These are phyloP conservation scores for Bugulina stolonifera DNA, from an alignment of 2,888 invertebrate species.

Conservation along the genomic window DNA sequence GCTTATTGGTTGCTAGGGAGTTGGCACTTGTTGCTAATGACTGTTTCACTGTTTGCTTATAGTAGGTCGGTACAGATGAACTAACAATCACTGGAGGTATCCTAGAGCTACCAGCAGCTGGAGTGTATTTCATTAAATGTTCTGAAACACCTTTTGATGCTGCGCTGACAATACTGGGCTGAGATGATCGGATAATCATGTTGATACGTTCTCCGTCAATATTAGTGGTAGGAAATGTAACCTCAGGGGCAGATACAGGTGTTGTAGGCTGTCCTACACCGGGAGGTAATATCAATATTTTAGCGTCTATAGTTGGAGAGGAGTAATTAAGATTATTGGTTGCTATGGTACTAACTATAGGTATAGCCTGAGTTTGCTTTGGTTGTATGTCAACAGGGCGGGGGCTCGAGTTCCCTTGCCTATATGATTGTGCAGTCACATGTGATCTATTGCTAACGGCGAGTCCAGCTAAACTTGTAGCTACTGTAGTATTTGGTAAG, in stretches of 20 bases:
- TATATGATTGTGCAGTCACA: neutral
- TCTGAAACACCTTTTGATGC: no score
- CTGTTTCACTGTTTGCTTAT: no score
- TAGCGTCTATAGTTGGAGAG: slow-evolving; percentile 1
- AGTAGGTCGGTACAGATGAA: no score
- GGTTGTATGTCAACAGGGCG: neutral
- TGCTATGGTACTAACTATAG: neutral
- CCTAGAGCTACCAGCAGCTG: no score
- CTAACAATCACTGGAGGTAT: no score
- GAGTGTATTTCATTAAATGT: no score
- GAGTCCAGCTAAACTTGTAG: neutral
- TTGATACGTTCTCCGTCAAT: neutral
- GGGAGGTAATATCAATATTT: slow-evolving; percentile 12
- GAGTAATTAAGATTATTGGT: neutral
- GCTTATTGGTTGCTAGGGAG: no score
- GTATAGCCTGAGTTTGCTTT: neutral
- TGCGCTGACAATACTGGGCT: no score
- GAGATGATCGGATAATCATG: neutral
- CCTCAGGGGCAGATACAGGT: neutral
- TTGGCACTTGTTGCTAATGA: no score
- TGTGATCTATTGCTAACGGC: neutral
- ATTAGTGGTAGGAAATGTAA: neutral
- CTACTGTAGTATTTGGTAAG: neutral
- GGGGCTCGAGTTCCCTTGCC: neutral
- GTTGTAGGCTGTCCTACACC: slow-evolving; percentile 4